Conservation (phyloP, 2,113 vertebrate genomes). For the Alligator mississippiensis region DNA sequence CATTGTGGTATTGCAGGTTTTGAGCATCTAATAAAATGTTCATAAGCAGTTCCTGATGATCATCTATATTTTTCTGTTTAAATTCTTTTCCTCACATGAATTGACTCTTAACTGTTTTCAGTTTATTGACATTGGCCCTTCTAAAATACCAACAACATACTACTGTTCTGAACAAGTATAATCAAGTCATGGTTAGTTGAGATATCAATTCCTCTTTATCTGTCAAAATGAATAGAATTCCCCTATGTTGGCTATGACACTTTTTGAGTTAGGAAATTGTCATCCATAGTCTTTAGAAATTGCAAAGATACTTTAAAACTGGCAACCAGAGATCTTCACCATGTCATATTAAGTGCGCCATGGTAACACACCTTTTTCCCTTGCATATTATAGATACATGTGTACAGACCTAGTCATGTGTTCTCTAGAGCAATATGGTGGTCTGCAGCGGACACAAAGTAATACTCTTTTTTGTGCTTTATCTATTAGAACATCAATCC, state of each 20-base stretch:
- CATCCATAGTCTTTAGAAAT: conserved; percentile 2
- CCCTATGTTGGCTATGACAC: neutral
- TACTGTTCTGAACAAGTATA: neutral
- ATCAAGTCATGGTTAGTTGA: conserved; percentile 28
- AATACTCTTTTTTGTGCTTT: neutral
- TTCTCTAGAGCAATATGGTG: neutral
- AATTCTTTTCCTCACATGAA: neutral
- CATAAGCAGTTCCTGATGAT: neutral
- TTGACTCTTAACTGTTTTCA: neutral
- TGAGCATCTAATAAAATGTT: neutral
- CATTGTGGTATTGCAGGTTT: neutral
- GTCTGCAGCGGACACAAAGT: neutral
- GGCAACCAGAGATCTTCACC: neutral
- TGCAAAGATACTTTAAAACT: conserved; percentile 8
- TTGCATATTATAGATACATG: neutral
- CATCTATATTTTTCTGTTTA: conserved; percentile 18
- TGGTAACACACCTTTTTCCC: neutral
- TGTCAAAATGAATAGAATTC: conserved; percentile 18
- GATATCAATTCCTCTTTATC: conserved; percentile 21
- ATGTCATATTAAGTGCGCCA: neutral
- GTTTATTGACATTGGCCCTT: neutral
- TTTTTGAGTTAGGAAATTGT: neutral
- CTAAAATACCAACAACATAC: neutral
- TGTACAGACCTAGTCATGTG: neutral
- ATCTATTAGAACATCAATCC: neutral